Percentiles rank a stretch among this genome's conserved stretches.
These are phyloP conservation scores for Acheta domesticus DNA, from an alignment of 2,888 invertebrate genomes.

Conservation along the genomic window DNA sequence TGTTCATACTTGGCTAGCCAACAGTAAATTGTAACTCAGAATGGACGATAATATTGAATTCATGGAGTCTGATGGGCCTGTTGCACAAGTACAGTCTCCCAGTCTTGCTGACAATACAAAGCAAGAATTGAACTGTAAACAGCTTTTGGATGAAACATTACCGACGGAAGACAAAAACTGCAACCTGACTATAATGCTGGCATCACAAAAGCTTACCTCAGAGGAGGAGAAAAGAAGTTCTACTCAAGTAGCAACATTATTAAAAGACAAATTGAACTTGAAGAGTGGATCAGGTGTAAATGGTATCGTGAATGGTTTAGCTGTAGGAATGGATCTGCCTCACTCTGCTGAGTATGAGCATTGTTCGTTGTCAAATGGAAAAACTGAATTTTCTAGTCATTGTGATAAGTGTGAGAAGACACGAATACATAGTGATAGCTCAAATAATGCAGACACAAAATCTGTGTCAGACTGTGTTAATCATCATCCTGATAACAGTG, in stretches of 20 bases:
- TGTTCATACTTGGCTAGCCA: background rate
- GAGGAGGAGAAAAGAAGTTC: conserved; percentile 27
- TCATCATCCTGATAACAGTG: conserved; percentile 23
- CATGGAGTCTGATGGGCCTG: conserved; percentile 35
- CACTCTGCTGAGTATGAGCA: conserved; percentile 32
- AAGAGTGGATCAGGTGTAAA: conserved; percentile 37
- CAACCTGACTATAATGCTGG: conserved; percentile 33
- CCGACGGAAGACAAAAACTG: conserved; percentile 33
- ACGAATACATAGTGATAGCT: conserved; percentile 30
- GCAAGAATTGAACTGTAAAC: conserved; percentile 32
- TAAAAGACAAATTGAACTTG: conserved; percentile 37
- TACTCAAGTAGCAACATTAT: conserved; percentile 32
- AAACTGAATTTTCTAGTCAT: conserved; percentile 35
- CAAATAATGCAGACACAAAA: conserved; percentile 23
- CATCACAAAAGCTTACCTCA: conserved; percentile 26
- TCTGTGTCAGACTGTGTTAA: conserved; percentile 30
- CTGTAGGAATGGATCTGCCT: conserved; percentile 34
- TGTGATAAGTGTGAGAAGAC: conserved; percentile 36
- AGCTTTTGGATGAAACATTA: conserved; percentile 31
- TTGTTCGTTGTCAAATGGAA: conserved; percentile 31
- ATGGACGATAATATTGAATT: conserved; percentile 36
- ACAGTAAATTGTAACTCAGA: conserved; percentile 12
- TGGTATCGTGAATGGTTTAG: conserved; percentile 38
- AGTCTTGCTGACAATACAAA: conserved; percentile 32
- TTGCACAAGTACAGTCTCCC: conserved; percentile 36